phyloP scores from a whole-genome alignment of 1,140 invertebrate genomes.

The Cotesia chilonis region DNA sequence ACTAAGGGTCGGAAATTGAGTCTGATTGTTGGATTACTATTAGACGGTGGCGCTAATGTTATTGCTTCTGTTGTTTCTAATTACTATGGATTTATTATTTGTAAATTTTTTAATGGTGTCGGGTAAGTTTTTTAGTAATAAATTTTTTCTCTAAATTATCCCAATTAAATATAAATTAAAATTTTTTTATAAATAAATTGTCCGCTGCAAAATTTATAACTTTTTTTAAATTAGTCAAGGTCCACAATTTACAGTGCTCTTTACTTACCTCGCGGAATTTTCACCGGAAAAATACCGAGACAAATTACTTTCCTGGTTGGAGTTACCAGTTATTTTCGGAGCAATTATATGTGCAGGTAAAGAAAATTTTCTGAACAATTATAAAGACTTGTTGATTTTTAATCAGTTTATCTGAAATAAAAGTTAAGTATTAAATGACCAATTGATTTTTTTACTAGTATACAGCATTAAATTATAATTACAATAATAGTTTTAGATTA shows the following conservation, averaged over 20 bases:
- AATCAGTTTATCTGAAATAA: no score
- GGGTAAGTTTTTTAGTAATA: conserved; percentile 61
- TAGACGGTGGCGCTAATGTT: conserved; percentile 65
- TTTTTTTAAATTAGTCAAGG: conserved; percentile 44
- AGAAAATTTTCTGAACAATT: background rate
- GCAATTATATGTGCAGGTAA: conserved; percentile 53
- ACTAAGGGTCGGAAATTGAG: conserved; percentile 64
- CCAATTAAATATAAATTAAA: no score
- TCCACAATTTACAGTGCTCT: conserved; percentile 54
- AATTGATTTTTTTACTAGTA: no score
- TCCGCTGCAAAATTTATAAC: no score
- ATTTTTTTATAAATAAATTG: no score
- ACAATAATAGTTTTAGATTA: no score
- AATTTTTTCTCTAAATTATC: background rate
- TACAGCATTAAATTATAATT: no score
- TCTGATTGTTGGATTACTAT: conserved; percentile 63
- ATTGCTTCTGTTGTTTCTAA: conserved; percentile 65
- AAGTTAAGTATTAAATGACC: no score
- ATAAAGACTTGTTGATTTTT: no score
- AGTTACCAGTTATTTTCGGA: conserved; percentile 55
- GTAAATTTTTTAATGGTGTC: conserved; percentile 69
- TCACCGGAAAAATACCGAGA: conserved; percentile 55
- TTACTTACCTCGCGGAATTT: conserved; percentile 61
- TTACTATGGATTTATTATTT: conserved; percentile 67
- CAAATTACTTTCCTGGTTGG: conserved; percentile 56